A percentile compares a stretch with the other conserved stretches of the same genome.
phyloP scores from a whole-genome alignment of 2,888 invertebrate species.

The Platynereis dumerilii region DNA sequence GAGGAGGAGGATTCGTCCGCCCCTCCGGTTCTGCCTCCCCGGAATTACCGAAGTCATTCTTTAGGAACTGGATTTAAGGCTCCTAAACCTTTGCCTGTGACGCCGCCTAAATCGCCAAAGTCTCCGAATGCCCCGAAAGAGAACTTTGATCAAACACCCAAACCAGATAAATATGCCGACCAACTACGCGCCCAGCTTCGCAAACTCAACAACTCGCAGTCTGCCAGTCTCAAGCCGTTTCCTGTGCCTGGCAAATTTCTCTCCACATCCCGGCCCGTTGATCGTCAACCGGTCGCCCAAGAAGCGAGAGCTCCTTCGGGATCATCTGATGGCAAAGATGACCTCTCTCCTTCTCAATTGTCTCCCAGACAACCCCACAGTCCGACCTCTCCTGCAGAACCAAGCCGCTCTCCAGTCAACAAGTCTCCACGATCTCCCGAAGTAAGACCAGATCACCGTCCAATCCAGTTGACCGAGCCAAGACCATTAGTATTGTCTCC shows the following conservation, averaged over 20 bases:
- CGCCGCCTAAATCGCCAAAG: background rate
- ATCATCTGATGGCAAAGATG: no score
- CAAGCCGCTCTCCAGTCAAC: no score
- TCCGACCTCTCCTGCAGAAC: no score
- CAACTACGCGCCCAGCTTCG: slow-evolving; percentile 29
- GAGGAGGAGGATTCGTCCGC: slow-evolving; percentile 11
- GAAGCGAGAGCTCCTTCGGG: slow-evolving; percentile 12
- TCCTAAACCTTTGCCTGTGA: no score
- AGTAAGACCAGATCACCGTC: no score
- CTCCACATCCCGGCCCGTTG: slow-evolving; percentile 31
- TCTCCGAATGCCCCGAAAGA: background rate
- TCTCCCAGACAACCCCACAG: no score
- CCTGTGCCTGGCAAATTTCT: slow-evolving; percentile 20
- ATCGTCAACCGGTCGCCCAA: slow-evolving; percentile 26
- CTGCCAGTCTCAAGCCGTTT: slow-evolving; percentile 22
- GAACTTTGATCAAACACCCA: slow-evolving; percentile 28
- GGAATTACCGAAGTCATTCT: slow-evolving; percentile 26
- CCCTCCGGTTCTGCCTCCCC: slow-evolving; percentile 30
- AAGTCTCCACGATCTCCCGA: no score
- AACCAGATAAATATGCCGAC: slow-evolving; percentile 30
- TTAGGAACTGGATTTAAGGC: no score
- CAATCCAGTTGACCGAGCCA: no score
- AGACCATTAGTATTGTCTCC: no score
- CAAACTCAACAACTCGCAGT: slow-evolving; percentile 24
- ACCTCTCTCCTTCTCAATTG: no score